These are phyloP conservation scores for Arnoldichthys spilopterus DNA, from an alignment of 2,797 vertebrate species.

Conservation along the genomic window DNA sequence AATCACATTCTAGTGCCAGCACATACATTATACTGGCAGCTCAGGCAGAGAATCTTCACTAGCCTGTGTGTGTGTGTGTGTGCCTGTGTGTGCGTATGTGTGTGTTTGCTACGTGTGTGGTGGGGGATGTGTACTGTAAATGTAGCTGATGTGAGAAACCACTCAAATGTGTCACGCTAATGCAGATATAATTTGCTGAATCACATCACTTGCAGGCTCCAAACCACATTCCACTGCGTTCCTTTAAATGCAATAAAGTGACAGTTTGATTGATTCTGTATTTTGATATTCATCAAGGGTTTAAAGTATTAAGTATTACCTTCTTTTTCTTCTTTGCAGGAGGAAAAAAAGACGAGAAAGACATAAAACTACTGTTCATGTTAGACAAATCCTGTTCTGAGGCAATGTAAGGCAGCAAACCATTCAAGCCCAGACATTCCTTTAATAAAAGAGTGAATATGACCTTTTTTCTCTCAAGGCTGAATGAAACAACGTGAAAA, in stretches of 20 bases:
- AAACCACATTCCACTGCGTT: not conserved
- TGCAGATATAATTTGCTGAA: slow-evolving; percentile 16
- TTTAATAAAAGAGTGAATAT: slow-evolving; percentile 28
- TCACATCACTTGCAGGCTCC: not conserved
- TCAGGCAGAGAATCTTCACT: slow-evolving; percentile 29
- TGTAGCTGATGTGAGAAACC: slow-evolving; percentile 2
- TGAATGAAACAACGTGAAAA: slow-evolving; percentile 37
- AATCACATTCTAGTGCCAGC: slow-evolving; percentile 67
- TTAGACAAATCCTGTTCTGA: not conserved
- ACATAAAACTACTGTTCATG: not conserved
- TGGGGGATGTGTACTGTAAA: not conserved
- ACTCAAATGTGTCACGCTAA: slow-evolving; percentile 11
- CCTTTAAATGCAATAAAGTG: not conserved
- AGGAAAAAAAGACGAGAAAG: not conserved
- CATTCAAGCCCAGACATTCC: not conserved
- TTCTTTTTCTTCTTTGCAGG: not conserved
- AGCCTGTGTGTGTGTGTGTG: slow-evolving; percentile 33
- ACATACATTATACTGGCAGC: slow-evolving; percentile 63
- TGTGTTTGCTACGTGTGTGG: not conserved
- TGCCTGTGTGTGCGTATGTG: not conserved
- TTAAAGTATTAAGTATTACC: not conserved
- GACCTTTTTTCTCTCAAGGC: slow-evolving; percentile 17
- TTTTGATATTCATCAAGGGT: slow-evolving; percentile 16
- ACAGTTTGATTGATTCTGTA: slow-evolving; percentile 6
- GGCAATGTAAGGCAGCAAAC: not conserved